Percentiles rank a stretch among this genome's conserved stretches.
These are phyloP conservation scores for Calameuta idolon DNA, from an alignment of 2,888 invertebrate species.

Conservation along the genomic window DNA sequence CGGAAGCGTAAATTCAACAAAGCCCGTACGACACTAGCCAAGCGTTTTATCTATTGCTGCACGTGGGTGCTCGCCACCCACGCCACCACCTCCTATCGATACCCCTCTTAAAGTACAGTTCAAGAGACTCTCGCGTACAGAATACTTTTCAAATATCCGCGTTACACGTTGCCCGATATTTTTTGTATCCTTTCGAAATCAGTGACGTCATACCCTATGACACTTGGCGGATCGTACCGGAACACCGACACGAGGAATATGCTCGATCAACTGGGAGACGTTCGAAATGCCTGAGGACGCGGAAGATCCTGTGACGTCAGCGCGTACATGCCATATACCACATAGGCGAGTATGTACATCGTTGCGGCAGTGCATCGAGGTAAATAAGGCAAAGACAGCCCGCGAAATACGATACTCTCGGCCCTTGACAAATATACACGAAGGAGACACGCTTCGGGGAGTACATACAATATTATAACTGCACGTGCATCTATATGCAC, in stretches of 20 bases:
- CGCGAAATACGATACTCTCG: not conserved
- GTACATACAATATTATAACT: not conserved
- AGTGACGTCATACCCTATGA: not conserved
- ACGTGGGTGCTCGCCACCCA: not conserved
- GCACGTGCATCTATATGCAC: not conserved
- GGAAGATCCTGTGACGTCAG: not conserved
- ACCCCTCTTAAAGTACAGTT: not conserved
- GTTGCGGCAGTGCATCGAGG: not conserved
- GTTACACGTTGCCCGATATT: not conserved
- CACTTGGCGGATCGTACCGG: not conserved
- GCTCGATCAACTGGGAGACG: not conserved
- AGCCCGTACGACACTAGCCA: slow-evolving; percentile 32
- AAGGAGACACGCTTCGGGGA: not conserved
- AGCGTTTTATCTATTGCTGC: slow-evolving; percentile 11
- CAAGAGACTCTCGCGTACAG: not conserved
- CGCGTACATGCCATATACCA: not conserved
- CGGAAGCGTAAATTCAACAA: slow-evolving; percentile 38
- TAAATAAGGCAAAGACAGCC: not conserved
- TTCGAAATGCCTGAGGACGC: not conserved
- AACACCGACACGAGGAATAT: not conserved
- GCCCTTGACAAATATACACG: not conserved
- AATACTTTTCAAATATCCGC: not conserved
- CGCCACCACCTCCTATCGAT: not conserved
- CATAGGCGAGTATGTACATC: not conserved
- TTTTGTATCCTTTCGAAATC: not conserved